Percentiles rank a stretch among this genome's conserved stretches.
Conservation (phyloP, 2,797 vertebrate genomes). For the Pteronotus mesoamericanus region DNA sequence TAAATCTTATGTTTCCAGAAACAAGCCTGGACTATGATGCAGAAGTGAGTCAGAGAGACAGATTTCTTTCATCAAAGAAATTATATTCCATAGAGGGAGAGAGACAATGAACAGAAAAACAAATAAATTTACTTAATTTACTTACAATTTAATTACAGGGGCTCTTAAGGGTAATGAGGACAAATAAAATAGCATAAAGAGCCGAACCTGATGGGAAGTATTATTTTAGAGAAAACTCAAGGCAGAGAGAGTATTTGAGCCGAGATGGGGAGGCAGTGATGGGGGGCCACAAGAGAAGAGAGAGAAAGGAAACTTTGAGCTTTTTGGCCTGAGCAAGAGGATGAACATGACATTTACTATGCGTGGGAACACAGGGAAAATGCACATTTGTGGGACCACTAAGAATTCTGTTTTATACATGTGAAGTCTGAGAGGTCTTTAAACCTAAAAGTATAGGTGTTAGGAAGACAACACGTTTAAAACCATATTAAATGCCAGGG, state of each 20-base stretch:
- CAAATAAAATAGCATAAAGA: neutral
- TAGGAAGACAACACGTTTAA: neutral
- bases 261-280: neutral
- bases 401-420: neutral
- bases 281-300: neutral
- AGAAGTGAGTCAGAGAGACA: constrained; percentile 31
- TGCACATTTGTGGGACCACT: neutral
- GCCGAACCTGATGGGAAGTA: neutral
- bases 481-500: neutral
- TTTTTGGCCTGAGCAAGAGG: neutral
- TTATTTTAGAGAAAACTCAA: neutral
- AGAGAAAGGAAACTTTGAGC: neutral
- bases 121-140: constrained; percentile 13
- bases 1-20: constrained; percentile 32
- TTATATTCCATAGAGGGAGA: constrained; percentile 11
- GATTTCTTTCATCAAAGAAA: constrained; percentile 43
- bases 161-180: neutral
- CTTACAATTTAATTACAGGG: constrained; percentile 11
- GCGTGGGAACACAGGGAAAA: neutral
- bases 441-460: neutral
- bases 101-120: constrained; percentile 23
- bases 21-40: constrained; percentile 47
- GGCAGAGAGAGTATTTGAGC: neutral
- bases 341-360: neutral
- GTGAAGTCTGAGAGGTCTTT: neutral